Conservation (phyloP, 2,113 vertebrate genomes). For the Electrona antarctica region DNA sequence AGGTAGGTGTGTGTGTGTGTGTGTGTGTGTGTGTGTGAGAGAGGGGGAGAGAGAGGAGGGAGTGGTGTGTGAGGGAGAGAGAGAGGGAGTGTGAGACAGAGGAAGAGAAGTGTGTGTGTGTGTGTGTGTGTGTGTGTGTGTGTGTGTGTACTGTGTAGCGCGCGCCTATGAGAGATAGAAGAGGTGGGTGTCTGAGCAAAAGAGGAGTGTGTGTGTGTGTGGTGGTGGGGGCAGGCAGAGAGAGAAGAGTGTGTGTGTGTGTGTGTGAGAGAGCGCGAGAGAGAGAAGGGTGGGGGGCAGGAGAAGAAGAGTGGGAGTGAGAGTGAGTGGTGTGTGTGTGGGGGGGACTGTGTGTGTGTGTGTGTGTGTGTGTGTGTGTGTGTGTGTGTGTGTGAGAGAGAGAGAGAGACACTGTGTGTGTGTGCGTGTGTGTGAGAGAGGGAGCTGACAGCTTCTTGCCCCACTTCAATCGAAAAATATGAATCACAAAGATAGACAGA, state of each 20-base stretch:
- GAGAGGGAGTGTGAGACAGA: too few relatives aligned
- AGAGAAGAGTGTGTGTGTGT: not conserved
- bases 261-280: not conserved
- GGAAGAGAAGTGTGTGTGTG: not conserved
- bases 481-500: not conserved
- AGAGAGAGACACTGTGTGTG: conserved; percentile 14
- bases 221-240: too few relatives aligned
- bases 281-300: not conserved
- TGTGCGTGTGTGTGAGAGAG: not conserved
- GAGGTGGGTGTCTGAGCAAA: too few relatives aligned
- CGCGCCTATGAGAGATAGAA: too few relatives aligned
- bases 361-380: conserved; percentile 6
- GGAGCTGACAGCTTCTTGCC: conserved; percentile 17
- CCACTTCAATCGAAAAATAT: conserved; percentile 31
- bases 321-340: not conserved
- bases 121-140: not conserved
- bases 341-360: not conserved
- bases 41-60: too few relatives aligned
- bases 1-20: conserved; percentile 51
- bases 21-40: conserved; percentile 11
- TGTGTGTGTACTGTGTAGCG: not conserved
- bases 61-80: too few relatives aligned
- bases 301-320: too few relatives aligned
- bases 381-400: conserved; percentile 23
- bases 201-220: not conserved